Conservation (phyloP, 2,113 vertebrate species). For the Rana temporaria region DNA sequence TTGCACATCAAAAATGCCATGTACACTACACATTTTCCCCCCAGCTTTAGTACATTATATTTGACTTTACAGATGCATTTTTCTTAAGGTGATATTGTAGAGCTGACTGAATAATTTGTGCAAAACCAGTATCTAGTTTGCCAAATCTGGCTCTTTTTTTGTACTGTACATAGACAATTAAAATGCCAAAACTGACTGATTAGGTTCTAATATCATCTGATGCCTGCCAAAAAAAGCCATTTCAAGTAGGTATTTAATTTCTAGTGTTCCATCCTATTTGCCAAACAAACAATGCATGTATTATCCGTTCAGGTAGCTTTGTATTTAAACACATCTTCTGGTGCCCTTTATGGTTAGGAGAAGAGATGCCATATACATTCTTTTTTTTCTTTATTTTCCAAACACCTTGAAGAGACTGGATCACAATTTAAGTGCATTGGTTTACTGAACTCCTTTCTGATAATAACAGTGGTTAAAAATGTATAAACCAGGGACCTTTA, state of each 20-base stretch:
- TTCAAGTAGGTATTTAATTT: conserved; percentile 65
- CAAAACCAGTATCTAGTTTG: conserved; percentile 64
- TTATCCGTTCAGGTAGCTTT: conserved; percentile 31
- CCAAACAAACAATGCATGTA: conserved; percentile 61
- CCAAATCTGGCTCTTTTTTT: conserved; percentile 74
- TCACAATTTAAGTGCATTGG: conserved; percentile 10
- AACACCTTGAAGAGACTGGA: neutral
- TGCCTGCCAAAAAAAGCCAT: conserved; percentile 70
- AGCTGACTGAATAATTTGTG: conserved; percentile 63
- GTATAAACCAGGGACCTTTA: conserved; percentile 16
- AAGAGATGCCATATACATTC: conserved; percentile 6
- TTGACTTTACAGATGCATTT: conserved; percentile 50
- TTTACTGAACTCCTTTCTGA: conserved; percentile 10
- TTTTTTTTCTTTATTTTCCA: neutral
- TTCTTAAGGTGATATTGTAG: conserved; percentile 65
- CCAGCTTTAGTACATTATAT: conserved; percentile 64
- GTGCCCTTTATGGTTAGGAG: conserved; percentile 17
- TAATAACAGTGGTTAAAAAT: conserved; percentile 6
- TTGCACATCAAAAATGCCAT: conserved; percentile 81
- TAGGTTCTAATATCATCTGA: conserved; percentile 65
- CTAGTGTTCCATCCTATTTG: conserved; percentile 63
- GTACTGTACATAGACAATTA: conserved; percentile 61
- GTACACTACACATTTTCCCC: conserved; percentile 74
- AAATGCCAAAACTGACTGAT: conserved; percentile 70
- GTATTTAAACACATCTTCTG: conserved; percentile 44